A percentile compares a stretch with the other conserved stretches of the same genome.
Evolutionary conservation across 2,797 vertebrate species (phyloP).

Genomic region (Vultur gryphus): DNA sequence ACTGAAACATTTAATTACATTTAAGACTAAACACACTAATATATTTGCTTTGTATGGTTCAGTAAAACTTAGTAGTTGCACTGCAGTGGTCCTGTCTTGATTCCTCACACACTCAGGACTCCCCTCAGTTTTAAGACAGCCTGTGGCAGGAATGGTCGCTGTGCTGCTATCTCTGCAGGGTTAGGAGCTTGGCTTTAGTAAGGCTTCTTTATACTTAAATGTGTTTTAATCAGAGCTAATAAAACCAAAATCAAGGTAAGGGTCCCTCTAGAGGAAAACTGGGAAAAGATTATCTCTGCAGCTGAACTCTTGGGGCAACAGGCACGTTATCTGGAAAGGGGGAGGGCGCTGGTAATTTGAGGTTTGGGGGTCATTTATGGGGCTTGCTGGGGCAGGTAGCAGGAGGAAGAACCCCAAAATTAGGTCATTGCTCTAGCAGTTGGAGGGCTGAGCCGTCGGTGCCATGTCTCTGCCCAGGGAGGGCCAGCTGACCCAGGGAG

Average conservation of each 20-base stretch:
- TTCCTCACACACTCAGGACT: not conserved
- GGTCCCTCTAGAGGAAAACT: conserved; percentile 65
- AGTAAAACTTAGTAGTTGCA: conserved; percentile 36
- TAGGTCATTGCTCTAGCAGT: not conserved
- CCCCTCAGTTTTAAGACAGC: not conserved
- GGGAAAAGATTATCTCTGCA: conserved; percentile 32
- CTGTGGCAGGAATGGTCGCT: not conserved
- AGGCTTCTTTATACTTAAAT: conserved; percentile 35
- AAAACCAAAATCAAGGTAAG: conserved; percentile 59
- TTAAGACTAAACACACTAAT: conserved; percentile 42
- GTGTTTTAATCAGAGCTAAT: conserved; percentile 52
- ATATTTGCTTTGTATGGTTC: conserved; percentile 58
- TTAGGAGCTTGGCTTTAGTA: conserved; percentile 18
- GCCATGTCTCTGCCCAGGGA: accelerated
- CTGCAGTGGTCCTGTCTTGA: not conserved
- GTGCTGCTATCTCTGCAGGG: not conserved
- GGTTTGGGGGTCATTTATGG: not conserved
- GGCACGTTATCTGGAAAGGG: not conserved
- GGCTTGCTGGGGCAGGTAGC: not conserved
- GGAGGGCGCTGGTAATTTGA: not conserved
- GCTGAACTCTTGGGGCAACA: not conserved
- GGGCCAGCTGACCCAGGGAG: not conserved
- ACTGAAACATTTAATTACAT: conserved; percentile 70
- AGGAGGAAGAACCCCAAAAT: not conserved
- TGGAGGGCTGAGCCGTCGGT: not conserved